A percentile compares a stretch with the other conserved stretches of the same genome.
phyloP scores from a whole-genome alignment of 2,797 vertebrate genomes.

The Hybognathus amarus region DNA sequence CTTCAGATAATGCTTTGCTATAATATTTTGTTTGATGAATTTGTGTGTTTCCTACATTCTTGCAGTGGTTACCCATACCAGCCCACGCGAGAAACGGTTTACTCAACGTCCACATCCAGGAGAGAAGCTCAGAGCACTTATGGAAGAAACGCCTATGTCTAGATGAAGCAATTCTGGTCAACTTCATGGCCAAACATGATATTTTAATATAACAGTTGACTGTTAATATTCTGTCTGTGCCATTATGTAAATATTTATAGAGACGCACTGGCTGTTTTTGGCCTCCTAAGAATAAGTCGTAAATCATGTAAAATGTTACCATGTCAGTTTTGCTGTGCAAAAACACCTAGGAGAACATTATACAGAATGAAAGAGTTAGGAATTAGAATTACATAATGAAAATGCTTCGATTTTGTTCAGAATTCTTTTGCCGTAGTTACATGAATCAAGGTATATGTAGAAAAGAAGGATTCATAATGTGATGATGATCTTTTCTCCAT shows the following conservation, averaged over 20 bases:
- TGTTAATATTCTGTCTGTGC: constrained; percentile 46
- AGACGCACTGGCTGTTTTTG: constrained; percentile 11
- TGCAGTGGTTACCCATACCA: constrained; percentile 67
- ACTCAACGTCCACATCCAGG: constrained; percentile 71
- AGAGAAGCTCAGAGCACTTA: constrained; percentile 76
- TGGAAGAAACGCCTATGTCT: constrained; percentile 80
- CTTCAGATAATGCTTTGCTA: not conserved
- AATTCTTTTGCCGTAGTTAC: not conserved
- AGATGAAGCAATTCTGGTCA: constrained; percentile 57
- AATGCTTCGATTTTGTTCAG: not conserved
- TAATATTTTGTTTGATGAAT: not conserved
- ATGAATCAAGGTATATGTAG: not conserved
- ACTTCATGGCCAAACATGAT: constrained; percentile 3
- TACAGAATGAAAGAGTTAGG: not conserved
- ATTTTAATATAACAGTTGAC: not conserved
- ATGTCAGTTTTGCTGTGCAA: constrained; percentile 25
- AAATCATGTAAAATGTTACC: constrained; percentile 17
- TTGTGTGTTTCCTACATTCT: not conserved
- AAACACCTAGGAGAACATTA: constrained; percentile 10
- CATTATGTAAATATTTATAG: constrained; percentile 53
- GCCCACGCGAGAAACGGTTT: constrained; percentile 69
- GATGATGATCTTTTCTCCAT: constrained; percentile 5
- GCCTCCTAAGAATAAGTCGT: not conserved
- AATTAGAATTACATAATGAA: constrained; percentile 23
- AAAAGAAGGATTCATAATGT: not conserved